Conservation (phyloP, 2,113 vertebrate genomes). For the Leptocoma aspasia region DNA sequence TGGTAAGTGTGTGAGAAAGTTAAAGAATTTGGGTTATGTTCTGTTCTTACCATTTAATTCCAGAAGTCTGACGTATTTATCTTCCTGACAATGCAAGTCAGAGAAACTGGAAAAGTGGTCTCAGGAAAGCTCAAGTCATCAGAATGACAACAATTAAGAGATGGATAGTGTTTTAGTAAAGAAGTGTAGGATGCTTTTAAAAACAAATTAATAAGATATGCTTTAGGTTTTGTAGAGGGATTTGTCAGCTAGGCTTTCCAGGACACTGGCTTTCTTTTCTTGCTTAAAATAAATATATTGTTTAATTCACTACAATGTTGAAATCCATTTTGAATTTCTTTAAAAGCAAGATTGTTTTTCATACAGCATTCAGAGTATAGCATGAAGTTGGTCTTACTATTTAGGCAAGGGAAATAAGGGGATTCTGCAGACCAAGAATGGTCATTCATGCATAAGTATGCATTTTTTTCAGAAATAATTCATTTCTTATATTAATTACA, state of each 20-base stretch:
- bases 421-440: not conserved
- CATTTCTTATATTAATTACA: not conserved
- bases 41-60: not conserved
- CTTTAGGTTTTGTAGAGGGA: not conserved
- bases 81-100: not conserved
- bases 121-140: not conserved
- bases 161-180: not conserved
- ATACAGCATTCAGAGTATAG: not conserved
- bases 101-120: not conserved
- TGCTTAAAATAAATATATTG: not conserved
- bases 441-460: not conserved
- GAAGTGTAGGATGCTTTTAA: not conserved
- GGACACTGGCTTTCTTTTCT: not conserved
- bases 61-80: not conserved
- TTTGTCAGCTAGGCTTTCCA: not conserved
- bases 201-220: not conserved
- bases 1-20: constrained; percentile 72
- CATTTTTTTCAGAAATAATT: not conserved
- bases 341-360: not conserved
- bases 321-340: not conserved
- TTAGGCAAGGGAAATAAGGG: not conserved
- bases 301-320: not conserved
- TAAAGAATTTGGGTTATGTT: not conserved
- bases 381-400: not conserved
- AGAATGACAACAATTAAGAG: not conserved